These are phyloP conservation scores for Tenebrosternarchus preto DNA, from an alignment of 2,113 vertebrate genomes.

Conservation along the genomic window DNA sequence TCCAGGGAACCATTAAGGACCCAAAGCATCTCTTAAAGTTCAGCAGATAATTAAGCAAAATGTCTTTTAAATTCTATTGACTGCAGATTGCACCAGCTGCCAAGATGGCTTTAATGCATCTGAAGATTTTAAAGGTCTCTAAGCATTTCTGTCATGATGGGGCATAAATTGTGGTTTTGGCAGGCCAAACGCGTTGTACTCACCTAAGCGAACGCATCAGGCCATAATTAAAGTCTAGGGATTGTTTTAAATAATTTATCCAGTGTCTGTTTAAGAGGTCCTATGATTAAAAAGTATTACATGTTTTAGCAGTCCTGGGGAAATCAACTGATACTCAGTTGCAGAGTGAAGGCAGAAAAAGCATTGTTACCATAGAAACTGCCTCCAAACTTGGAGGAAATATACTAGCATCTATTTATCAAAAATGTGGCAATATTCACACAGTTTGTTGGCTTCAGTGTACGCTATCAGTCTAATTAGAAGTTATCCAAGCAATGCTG, in stretches of 20 bases:
- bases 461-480: conserved; percentile 62
- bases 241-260: conserved; percentile 49
- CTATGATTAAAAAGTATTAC: conserved; percentile 44
- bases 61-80: conserved; percentile 60
- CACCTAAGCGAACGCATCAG: conserved; percentile 56
- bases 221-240: conserved; percentile 56
- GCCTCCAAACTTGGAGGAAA: conserved; percentile 70
- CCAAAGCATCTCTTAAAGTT: conserved; percentile 58
- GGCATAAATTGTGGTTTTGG: conserved; percentile 57
- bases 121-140: conserved; percentile 60
- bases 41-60: conserved; percentile 64
- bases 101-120: conserved; percentile 62
- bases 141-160: conserved; percentile 60
- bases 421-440: conserved; percentile 73
- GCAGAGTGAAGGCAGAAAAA: conserved; percentile 57
- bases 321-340: conserved; percentile 62
- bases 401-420: conserved; percentile 67
- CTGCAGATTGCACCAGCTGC: conserved; percentile 52
- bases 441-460: conserved; percentile 66
- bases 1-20: conserved; percentile 40
- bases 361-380: conserved; percentile 77
- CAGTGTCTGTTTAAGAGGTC: conserved; percentile 39
- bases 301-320: conserved; percentile 56
- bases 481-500: conserved; percentile 55
- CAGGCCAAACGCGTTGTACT: conserved; percentile 47